These are phyloP conservation scores for Uropsilus gracilis DNA, from an alignment of 2,113 vertebrate genomes.

Conservation along the genomic window DNA sequence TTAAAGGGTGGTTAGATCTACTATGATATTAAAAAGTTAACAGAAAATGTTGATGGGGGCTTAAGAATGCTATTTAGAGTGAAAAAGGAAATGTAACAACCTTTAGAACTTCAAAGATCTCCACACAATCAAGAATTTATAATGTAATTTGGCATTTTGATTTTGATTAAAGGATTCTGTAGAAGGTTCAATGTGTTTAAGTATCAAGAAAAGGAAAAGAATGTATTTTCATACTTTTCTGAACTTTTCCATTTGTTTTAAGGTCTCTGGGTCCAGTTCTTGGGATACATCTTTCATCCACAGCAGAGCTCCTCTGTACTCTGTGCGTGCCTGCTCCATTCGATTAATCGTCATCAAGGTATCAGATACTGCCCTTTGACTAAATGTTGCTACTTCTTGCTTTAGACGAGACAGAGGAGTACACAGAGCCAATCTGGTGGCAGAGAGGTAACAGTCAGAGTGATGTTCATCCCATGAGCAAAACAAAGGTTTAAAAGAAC, in stretches of 20 bases:
- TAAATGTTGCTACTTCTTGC: constrained; percentile 91
- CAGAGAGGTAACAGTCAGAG: constrained; percentile 54
- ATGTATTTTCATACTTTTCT: constrained; percentile 84
- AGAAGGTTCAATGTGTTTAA: background rate
- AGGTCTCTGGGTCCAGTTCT: constrained; percentile 91
- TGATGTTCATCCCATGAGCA: background rate
- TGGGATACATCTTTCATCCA: constrained; percentile 93
- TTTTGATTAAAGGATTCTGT: background rate
- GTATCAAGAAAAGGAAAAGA: constrained; percentile 18
- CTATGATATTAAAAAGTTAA: background rate
- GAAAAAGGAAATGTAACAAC: background rate
- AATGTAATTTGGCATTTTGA: background rate
- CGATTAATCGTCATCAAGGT: constrained; percentile 88
- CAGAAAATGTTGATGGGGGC: background rate
- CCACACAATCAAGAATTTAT: background rate
- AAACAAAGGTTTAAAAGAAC: constrained; percentile 16
- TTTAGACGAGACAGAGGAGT: constrained; percentile 88
- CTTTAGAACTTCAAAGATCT: background rate
- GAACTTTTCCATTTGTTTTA: constrained; percentile 93
- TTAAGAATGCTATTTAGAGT: background rate
- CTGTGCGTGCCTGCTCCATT: constrained; percentile 90
- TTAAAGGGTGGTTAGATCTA: background rate
- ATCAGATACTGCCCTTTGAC: constrained; percentile 88
- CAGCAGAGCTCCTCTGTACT: constrained; percentile 89
- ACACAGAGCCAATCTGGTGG: constrained; percentile 86